phyloP scores from a whole-genome alignment of 2,888 invertebrate genomes.

The Morinoia aosen region DNA sequence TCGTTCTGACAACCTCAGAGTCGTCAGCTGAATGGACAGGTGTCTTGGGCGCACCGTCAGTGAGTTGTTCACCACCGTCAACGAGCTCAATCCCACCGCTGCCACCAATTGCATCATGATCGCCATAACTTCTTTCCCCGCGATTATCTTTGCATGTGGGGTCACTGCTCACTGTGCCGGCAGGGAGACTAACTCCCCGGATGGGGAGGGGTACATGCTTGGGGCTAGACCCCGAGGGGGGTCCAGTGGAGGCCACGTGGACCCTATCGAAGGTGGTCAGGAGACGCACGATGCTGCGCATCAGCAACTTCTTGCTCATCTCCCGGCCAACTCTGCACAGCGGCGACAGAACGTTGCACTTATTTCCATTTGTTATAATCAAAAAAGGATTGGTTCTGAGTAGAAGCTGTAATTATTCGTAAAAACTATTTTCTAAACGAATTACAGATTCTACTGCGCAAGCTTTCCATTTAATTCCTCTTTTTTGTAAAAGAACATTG shows the following conservation, averaged over 20 bases:
- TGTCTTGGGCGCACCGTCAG: neutral
- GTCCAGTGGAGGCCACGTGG: neutral
- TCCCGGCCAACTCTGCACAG: conserved; percentile 64
- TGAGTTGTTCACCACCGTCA: neutral
- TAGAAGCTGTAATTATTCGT: neutral
- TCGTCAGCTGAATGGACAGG: neutral
- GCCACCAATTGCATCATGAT: too few species aligned
- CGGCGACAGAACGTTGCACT: neutral
- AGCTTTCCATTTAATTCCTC: too few species aligned
- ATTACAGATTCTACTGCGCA: too few species aligned
- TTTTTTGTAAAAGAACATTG: too few species aligned
- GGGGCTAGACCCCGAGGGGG: neutral
- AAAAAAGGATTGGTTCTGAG: neutral
- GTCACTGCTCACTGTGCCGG: neutral
- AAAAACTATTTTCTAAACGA: too few species aligned
- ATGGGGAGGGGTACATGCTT: neutral
- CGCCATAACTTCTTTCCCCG: too few species aligned
- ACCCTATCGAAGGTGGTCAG: conserved; percentile 65
- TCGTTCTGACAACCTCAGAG: neutral
- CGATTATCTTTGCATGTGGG: neutral
- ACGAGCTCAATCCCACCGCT: too few species aligned
- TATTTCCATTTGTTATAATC: too few species aligned
- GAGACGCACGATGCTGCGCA: conserved; percentile 63
- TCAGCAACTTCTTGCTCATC: conserved; percentile 66
- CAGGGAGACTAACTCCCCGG: neutral